phyloP scores from a whole-genome alignment of 2,797 vertebrate species.

The Toxotes lorentzi region DNA sequence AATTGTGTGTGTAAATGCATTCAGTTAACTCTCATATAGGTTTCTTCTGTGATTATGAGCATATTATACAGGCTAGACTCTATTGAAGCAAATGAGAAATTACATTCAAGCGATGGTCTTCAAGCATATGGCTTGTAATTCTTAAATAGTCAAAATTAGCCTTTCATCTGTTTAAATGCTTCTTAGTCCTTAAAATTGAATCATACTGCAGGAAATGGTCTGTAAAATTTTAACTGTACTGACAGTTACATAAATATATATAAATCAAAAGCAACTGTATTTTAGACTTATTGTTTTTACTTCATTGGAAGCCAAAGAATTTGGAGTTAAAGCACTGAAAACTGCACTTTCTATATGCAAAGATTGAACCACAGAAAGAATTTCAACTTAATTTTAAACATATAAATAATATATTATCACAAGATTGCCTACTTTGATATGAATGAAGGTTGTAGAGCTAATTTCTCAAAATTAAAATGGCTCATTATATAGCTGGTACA shows the following conservation, averaged over 20 bases:
- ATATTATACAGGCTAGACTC: background rate
- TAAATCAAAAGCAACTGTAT: background rate
- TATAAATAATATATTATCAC: background rate
- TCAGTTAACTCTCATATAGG: background rate
- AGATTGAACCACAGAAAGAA: too few species aligned
- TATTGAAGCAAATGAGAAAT: background rate
- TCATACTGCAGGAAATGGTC: background rate
- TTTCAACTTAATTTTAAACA: background rate
- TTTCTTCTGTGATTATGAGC: constrained; percentile 4
- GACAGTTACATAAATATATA: background rate
- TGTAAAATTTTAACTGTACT: background rate
- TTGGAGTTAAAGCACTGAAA: background rate
- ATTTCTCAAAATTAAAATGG: background rate
- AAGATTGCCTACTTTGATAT: background rate
- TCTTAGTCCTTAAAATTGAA: background rate
- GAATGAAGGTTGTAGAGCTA: background rate
- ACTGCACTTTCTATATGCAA: too few species aligned
- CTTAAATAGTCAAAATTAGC: background rate
- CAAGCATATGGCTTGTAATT: background rate
- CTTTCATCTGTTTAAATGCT: background rate
- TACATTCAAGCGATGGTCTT: background rate
- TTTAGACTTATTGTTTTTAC: background rate
- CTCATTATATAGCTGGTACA: background rate
- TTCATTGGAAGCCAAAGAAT: background rate
- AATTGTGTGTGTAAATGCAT: background rate